Base-by-base conservation (phyloP, 2,113 vertebrate genomes). In the Dissostichus mawsoni region DNA sequence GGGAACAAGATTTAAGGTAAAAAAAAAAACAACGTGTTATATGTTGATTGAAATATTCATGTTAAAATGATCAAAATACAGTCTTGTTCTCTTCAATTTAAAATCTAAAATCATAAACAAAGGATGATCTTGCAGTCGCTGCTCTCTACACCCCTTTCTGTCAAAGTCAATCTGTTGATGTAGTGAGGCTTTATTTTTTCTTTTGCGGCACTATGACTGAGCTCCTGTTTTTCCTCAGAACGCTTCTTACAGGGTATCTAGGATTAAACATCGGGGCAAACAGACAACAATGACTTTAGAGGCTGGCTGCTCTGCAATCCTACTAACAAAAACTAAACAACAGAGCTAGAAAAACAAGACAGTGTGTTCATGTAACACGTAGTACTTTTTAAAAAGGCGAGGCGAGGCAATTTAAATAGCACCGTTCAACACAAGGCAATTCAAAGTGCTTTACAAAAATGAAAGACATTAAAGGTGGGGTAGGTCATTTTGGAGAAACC, bases 141-240 rank as follows among this genome's bases (percentile, higher is more conserved):
- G 18, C 12, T 45, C 0, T 10, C 61, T 13, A 9, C 5, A 36
- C 36, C 0, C 25, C 11, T 2, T 18, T 23, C 8, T 8, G 4
- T 63, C 11, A 8, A 25, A 3, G 3, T 74, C 17, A 50, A 17
- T 45, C 0, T n/a, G 11, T 29, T 65, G 16, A 66, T 33, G 0
- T 48, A 48, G 16, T 41, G 8, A 20, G 45, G 17, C 29, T 50
- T 33, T 50, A 13, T 29, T 45, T 44, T 44, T 13, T 29, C 66
- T 11, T 12, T 23, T 44, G 23, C 52, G 51, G 74, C 33, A 5
- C 55, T 25, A 50, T 3, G 25, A 61, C 41, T 41, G 45, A 25
- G 44, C 52, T 55, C 41, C 69, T 50, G 11, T 2, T 8, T 64
- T 45, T 56, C 9, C 51, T 62, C 44, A 72, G n/a, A 80, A 52